A percentile compares a stretch with the other conserved stretches of the same genome.
Conservation (phyloP, 2,888 invertebrate genomes). For the Drosophila kokeensis region DNA sequence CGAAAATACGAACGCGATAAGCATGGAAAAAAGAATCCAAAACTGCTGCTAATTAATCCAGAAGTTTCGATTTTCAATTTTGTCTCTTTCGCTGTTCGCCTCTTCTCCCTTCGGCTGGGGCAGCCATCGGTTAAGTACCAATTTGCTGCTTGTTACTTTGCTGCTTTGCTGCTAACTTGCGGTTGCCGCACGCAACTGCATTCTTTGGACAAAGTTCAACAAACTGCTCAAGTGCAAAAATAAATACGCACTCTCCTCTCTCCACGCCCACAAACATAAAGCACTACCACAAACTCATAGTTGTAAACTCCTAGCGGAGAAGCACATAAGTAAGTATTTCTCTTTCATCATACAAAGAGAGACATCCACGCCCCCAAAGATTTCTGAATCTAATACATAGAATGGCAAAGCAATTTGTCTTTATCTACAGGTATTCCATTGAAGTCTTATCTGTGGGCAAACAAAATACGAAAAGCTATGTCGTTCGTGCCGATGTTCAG, state of each 20-base stretch:
- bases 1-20: slow-evolving; percentile 27
- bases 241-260: slow-evolving; percentile 21
- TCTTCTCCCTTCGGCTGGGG: background rate
- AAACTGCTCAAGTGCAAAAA: slow-evolving; percentile 36
- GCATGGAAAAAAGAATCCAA: slow-evolving; percentile 33
- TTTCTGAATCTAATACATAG: background rate
- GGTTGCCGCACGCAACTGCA: slow-evolving; percentile 15
- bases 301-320: background rate
- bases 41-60: slow-evolving; percentile 7
- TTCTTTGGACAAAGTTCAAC: slow-evolving; percentile 24
- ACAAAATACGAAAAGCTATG: background rate
- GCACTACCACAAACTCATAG: background rate
- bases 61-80: slow-evolving; percentile 27
- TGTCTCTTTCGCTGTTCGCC: background rate
- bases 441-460: slow-evolving; percentile 6
- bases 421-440: background rate
- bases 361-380: slow-evolving; percentile 1
- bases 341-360: background rate
- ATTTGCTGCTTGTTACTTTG: background rate
- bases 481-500: background rate
- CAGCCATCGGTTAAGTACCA: slow-evolving; percentile 6
- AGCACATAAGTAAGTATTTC: background rate
- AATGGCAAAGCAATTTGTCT: background rate
- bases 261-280: background rate
- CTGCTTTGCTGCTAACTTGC: background rate